Evolutionary conservation across 2,888 invertebrate genomes (phyloP).

Genomic region (Pristionchus arcanus): DNA sequence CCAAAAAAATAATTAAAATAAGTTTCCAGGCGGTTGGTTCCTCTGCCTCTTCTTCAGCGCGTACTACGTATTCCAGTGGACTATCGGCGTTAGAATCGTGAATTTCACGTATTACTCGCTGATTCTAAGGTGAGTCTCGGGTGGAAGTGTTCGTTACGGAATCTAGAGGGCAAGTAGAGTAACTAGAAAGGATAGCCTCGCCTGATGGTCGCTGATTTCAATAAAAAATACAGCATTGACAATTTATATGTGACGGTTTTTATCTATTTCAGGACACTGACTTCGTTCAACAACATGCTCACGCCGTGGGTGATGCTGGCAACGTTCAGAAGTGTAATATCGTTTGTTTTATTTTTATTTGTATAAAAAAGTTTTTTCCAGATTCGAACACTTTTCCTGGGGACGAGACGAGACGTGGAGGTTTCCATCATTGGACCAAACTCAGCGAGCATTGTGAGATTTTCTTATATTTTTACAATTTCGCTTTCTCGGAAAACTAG

Average conservation of each 20-base stretch:
- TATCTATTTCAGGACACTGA: not conserved
- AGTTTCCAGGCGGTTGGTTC: not conserved
- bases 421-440: not conserved
- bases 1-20: too few relatives aligned
- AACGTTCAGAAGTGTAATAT: not conserved
- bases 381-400: not conserved
- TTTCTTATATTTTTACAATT: not conserved
- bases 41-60: constrained; percentile 8
- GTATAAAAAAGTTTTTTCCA: not conserved
- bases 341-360: not conserved
- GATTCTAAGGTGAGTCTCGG: not conserved
- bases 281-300: constrained; percentile 31
- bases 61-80: constrained; percentile 17
- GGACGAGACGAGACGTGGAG: not conserved
- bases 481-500: too few relatives aligned
- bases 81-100: not conserved
- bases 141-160: too few relatives aligned
- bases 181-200: too few relatives aligned
- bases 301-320: constrained; percentile 38
- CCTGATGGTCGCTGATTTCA: too few relatives aligned
- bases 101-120: constrained; percentile 21
- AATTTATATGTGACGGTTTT: too few relatives aligned
- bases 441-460: not conserved
- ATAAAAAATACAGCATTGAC: too few relatives aligned
- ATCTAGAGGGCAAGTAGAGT: too few relatives aligned